Percentiles rank a stretch among this genome's conserved stretches.
These are phyloP conservation scores for Bettongia penicillata DNA, from an alignment of 2,113 vertebrate genomes.

Conservation along the genomic window DNA sequence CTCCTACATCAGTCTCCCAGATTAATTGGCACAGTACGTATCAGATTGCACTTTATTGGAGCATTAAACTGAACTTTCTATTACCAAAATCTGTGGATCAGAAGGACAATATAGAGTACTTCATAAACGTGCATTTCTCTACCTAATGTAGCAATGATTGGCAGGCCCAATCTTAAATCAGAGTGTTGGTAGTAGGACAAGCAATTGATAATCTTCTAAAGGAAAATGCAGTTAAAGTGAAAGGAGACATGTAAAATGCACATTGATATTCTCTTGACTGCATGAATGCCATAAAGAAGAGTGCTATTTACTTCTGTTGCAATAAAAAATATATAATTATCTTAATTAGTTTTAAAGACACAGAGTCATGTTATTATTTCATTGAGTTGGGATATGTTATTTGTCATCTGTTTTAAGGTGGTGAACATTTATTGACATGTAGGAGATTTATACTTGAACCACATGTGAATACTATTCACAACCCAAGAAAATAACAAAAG, in stretches of 20 bases:
- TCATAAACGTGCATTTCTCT: slow-evolving; percentile 68
- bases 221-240: slow-evolving; percentile 25
- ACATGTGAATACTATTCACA: neutral
- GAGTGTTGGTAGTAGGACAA: slow-evolving; percentile 29
- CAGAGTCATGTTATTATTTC: neutral
- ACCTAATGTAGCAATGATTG: slow-evolving; percentile 44
- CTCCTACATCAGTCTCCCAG: slow-evolving; percentile 50
- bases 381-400: neutral
- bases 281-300: neutral
- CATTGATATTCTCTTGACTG: neutral
- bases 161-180: slow-evolving; percentile 64
- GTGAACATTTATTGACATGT: neutral
- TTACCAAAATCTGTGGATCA: slow-evolving; percentile 64
- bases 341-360: slow-evolving; percentile 22
- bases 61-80: slow-evolving; percentile 58
- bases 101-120: slow-evolving; percentile 64
- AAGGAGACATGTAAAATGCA: neutral
- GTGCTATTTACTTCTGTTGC: neutral
- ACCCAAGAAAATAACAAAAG: neutral
- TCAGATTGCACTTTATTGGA: slow-evolving; percentile 61
- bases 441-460: slow-evolving; percentile 15
- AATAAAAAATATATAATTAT: slow-evolving; percentile 9
- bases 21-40: slow-evolving; percentile 51
- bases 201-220: slow-evolving; percentile 52
- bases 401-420: neutral